Conservation (phyloP, 2,113 vertebrate genomes). For the Aegithalos caudatus region DNA sequence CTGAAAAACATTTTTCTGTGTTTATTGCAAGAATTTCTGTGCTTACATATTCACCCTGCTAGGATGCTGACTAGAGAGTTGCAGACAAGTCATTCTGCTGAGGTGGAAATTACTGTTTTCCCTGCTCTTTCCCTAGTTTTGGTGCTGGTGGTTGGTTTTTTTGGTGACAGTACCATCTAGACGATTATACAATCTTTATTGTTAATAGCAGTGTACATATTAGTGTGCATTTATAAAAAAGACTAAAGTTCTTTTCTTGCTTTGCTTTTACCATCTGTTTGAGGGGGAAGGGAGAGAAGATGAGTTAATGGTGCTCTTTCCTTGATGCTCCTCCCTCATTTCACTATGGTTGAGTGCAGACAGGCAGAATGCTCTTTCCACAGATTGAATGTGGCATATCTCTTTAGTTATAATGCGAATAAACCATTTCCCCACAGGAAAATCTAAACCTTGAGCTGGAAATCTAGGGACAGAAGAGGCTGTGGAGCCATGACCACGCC, state of each 20-base stretch:
- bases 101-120: background rate
- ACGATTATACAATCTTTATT: background rate
- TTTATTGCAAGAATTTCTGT: slow-evolving; percentile 56
- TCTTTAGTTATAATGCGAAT: background rate
- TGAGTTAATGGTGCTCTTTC: background rate
- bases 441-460: background rate
- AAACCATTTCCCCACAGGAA: background rate
- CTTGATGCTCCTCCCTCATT: background rate
- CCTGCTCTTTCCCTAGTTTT: background rate
- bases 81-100: background rate
- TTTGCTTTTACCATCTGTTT: background rate
- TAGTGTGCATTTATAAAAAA: background rate
- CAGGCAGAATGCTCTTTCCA: background rate
- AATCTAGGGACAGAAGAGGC: background rate
- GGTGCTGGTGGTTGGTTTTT: background rate
- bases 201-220: background rate
- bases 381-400: background rate
- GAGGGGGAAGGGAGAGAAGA: background rate
- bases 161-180: background rate
- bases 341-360: background rate
- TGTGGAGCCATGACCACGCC: background rate
- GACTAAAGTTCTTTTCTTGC: background rate
- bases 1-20: background rate
- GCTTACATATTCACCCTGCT: background rate
- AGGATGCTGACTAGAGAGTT: background rate